These are phyloP conservation scores for Phortica okadai DNA, from an alignment of 2,888 invertebrate genomes.

Conservation along the genomic window DNA sequence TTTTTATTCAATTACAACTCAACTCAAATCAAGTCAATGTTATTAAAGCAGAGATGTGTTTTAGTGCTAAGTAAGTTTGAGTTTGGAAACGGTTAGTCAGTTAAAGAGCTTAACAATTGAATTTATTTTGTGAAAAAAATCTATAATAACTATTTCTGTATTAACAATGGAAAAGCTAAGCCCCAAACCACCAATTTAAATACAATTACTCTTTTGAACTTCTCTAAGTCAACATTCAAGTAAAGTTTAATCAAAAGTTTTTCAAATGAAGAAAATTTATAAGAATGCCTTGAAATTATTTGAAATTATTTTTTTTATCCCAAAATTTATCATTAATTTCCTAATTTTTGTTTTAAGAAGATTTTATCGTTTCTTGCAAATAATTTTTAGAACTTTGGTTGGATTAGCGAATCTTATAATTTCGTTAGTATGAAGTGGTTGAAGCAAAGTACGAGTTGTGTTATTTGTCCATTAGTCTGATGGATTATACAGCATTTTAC, in stretches of 20 bases:
- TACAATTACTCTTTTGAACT: neutral
- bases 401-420: constrained; percentile 37
- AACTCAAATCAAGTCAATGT: neutral
- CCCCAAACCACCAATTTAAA: constrained; percentile 71
- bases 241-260: neutral
- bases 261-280: neutral
- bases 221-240: neutral
- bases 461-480: constrained; percentile 5
- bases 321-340: constrained; percentile 22
- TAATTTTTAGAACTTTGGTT: constrained; percentile 5
- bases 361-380: constrained; percentile 26
- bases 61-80: neutral
- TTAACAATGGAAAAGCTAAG: constrained; percentile 64
- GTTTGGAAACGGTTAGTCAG: constrained; percentile 15
- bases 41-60: neutral
- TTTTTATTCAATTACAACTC: neutral
- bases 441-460: constrained; percentile 39
- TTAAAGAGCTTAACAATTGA: neutral
- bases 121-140: neutral
- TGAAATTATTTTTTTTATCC: neutral
- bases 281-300: neutral
- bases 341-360: constrained; percentile 30
- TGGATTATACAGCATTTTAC: neutral
- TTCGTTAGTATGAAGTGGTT: constrained; percentile 54
- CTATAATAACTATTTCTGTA: neutral